A percentile compares a stretch with the other conserved stretches of the same genome.
Conservation (phyloP, 30 jellyfish, hydroid and myxozoan genomes). For the Chrysaora quinquecirrha region DNA sequence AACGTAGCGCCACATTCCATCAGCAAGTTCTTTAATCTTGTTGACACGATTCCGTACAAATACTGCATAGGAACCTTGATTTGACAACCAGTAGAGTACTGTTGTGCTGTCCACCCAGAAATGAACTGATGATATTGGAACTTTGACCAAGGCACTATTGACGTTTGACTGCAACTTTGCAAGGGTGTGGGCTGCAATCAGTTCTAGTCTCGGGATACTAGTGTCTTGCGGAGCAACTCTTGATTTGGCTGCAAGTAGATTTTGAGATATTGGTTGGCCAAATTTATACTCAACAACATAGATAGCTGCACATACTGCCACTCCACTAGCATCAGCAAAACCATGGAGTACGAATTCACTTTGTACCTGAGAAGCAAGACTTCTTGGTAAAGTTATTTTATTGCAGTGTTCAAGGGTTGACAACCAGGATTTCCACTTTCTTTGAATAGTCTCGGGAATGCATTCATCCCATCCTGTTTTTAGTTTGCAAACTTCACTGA, state of each 20-base stretch:
- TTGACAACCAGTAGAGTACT: slow-evolving; percentile 65
- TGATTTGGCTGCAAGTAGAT: slow-evolving; percentile 32
- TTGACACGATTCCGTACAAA: slow-evolving; percentile 33
- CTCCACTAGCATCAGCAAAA: slow-evolving; percentile 65
- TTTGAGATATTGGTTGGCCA: not conserved
- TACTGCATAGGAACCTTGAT: slow-evolving; percentile 25
- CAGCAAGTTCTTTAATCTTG: slow-evolving; percentile 7
- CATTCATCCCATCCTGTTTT: not conserved
- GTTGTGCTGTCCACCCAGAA: slow-evolving; percentile 76
- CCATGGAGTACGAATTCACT: slow-evolving; percentile 44
- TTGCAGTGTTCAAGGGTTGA: too few species aligned
- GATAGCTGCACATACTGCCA: slow-evolving; percentile 49
- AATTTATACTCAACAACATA: slow-evolving; percentile 28
- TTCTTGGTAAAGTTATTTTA: not conserved
- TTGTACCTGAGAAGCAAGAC: not conserved
- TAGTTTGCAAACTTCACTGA: not conserved
- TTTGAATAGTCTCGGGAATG: not conserved
- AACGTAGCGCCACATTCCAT: slow-evolving; percentile 41
- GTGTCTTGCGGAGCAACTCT: slow-evolving; percentile 31
- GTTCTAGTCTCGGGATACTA: slow-evolving; percentile 70
- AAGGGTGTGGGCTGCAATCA: slow-evolving; percentile 54
- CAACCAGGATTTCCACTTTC: not conserved
- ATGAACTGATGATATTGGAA: not conserved
- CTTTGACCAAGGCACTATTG: slow-evolving; percentile 9
- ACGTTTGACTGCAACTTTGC: slow-evolving; percentile 37